phyloP scores from a whole-genome alignment of 37 sponge, comb jelly and placozoan genomes.

The Geodia barretti region DNA sequence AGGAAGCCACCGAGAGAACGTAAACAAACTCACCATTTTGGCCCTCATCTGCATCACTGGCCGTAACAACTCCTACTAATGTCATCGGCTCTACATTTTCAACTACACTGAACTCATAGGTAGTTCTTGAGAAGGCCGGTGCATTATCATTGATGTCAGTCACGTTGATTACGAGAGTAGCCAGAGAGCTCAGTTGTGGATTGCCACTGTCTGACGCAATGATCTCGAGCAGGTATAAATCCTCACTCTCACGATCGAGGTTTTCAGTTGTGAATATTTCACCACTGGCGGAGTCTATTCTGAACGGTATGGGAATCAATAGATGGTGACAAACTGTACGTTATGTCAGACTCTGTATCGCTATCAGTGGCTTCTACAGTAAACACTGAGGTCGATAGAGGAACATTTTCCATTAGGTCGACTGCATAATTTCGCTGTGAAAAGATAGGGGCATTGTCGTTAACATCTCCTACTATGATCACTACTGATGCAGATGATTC shows the following conservation, averaged over 20 bases:
- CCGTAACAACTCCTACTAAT: constrained; percentile 29
- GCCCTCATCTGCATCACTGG: constrained; percentile 59
- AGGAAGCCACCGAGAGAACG: neutral
- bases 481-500: constrained; percentile 12
- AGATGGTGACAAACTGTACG: neutral
- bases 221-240: constrained; percentile 13
- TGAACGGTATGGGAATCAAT: neutral
- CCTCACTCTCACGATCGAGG: constrained; percentile 10
- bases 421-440: constrained; percentile 11
- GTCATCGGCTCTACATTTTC: constrained; percentile 20
- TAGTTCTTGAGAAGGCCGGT: constrained; percentile 35
- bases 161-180: constrained; percentile 29
- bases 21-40: constrained; percentile 49
- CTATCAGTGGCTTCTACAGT: constrained; percentile 60
- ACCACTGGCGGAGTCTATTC: constrained; percentile 11
- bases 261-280: constrained; percentile 14
- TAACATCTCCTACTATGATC: constrained; percentile 48
- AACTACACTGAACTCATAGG: constrained; percentile 16
- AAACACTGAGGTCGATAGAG: constrained; percentile 18
- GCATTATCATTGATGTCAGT: constrained; percentile 62
- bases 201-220: constrained; percentile 44
- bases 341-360: constrained; percentile 19
- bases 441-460: constrained; percentile 69
- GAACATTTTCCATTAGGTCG: constrained; percentile 33
- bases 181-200: constrained; percentile 30